Base-by-base conservation (phyloP, 2,113 vertebrate species). In the Thryonomys swinderianus region DNA sequence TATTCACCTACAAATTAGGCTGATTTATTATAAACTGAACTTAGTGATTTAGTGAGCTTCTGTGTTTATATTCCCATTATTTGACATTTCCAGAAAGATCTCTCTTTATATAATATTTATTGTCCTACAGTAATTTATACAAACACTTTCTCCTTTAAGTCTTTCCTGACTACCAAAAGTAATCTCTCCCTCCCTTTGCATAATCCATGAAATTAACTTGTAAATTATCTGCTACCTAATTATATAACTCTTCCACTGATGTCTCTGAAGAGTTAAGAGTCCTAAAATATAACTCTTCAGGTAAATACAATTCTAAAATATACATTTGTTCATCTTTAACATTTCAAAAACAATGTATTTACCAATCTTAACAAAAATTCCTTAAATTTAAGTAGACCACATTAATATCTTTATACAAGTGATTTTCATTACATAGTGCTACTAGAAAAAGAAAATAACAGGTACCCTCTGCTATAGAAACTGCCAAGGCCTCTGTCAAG, bases 271-370 rank as follows among this genome's bases (percentile, higher is more conserved):
- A 95, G 23, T 95, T 95, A 79, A 55, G 84, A 42, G 32, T 82
- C 74, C 62, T 78, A 93, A 37, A 92, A 48, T 82, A 25, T 85
- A 93, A 90, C 18, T 84, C 30, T 87, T 91, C 27, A 85, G 37
- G 32, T 51, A 94, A 91, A 71, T 86, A 73, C n/a, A 10, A 96
- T 57, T 92, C 45, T 92, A 88, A 85, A 82, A 90, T 61, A 85
- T 2, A 69, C 45, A 88, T 81, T 48, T 62, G 82, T 74, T 91
- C 23, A 87, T 9, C 14, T 76, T 45, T 79, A 79, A 91, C 6
- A 89, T 81, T 95, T 73, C 25, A 91, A 53, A 89, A 94, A 61
- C 20, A 95, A 10, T 85, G 34, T 14, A 93, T 62, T 88, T 95
- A 80, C 11, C 34, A 86, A 84, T 79, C 53, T 85, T 55, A 94